phyloP scores from a whole-genome alignment of 2,797 vertebrate genomes.

The Chelon auratus region DNA sequence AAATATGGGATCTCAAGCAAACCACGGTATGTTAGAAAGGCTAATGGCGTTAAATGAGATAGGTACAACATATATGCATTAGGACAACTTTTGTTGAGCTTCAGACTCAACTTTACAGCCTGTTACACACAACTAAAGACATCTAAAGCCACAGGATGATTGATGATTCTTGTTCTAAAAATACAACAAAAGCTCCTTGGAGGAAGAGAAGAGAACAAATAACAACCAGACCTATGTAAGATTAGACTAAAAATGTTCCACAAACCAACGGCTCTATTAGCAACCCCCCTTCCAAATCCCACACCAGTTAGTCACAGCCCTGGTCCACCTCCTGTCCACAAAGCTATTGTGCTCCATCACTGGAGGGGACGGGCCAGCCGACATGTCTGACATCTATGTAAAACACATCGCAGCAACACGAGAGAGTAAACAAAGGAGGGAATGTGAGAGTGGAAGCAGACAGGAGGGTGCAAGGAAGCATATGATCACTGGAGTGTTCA shows the following conservation, averaged over 20 bases:
- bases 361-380: constrained; percentile 69
- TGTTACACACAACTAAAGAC: constrained; percentile 10
- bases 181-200: constrained; percentile 23
- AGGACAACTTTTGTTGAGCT: constrained; percentile 16
- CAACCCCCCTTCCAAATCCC: constrained; percentile 42
- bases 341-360: constrained; percentile 70
- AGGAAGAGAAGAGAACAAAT: constrained; percentile 3
- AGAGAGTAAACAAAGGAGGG: constrained; percentile 47
- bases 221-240: neutral
- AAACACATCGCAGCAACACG: constrained; percentile 62
- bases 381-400: constrained; percentile 84
- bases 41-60: constrained; percentile 11
- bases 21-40: neutral
- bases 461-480: constrained; percentile 28
- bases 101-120: constrained; percentile 13
- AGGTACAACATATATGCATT: neutral
- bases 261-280: constrained; percentile 41
- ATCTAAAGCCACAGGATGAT: neutral
- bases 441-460: constrained; percentile 34
- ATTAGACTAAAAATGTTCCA: neutral
- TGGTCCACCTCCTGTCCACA: constrained; percentile 64
- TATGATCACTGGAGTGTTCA: constrained; percentile 30
- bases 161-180: constrained; percentile 20
- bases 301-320: constrained; percentile 62
- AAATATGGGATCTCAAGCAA: constrained; percentile 16